phyloP scores from a whole-genome alignment of 2,888 invertebrate species.

The Norana najaformis region DNA sequence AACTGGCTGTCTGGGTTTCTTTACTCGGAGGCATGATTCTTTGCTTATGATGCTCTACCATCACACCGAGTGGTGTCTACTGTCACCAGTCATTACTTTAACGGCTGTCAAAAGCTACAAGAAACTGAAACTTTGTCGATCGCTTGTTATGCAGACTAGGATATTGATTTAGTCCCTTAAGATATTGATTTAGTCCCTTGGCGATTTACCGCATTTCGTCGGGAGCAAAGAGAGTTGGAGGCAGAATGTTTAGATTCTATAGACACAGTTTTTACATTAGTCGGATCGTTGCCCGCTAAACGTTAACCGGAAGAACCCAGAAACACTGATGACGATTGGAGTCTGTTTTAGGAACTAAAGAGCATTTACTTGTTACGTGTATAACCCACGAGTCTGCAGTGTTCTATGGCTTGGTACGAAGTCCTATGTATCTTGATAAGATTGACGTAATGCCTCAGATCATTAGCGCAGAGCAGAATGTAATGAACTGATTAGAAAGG shows the following conservation, averaged over 20 bases:
- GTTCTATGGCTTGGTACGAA: not conserved
- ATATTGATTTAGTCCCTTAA: not conserved
- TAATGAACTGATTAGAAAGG: not conserved
- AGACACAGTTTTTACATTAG: not conserved
- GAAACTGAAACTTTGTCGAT: not conserved
- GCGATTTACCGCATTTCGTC: not conserved
- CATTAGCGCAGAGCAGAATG: slow-evolving; percentile 5
- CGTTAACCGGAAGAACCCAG: not conserved
- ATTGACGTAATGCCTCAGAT: not conserved
- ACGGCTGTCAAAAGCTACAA: not conserved
- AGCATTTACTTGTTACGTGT: not conserved
- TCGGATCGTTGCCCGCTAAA: not conserved
- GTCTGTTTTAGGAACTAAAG: not conserved
- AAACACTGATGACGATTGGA: not conserved
- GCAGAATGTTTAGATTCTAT: not conserved
- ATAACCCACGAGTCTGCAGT: not conserved
- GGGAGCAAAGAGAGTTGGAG: not conserved
- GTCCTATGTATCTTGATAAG: no score
- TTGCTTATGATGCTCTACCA: not conserved
- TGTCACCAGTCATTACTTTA: not conserved
- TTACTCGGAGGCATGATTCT: no score
- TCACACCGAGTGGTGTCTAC: not conserved
- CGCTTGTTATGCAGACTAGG: not conserved
- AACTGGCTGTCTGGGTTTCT: no score
- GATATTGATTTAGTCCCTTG: not conserved